Evolutionary conservation across 2,113 vertebrate species (phyloP), one percentile per base, ranked within the genome.

Genomic region (Fulica atra): DNA sequence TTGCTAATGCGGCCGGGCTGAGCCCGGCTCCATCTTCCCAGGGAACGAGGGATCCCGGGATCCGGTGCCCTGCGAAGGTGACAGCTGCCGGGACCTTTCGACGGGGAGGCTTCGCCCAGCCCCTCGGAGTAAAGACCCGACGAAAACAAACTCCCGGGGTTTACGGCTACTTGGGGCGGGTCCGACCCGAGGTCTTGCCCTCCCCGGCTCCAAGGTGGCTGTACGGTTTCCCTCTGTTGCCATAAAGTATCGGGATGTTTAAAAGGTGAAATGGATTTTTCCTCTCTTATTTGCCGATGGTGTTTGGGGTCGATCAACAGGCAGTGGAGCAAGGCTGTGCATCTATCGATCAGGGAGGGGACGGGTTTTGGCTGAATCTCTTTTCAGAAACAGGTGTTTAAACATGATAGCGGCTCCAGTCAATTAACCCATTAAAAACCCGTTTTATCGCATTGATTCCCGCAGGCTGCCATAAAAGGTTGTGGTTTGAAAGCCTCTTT

Each of bases 351-450:
- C 95, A 28, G 93, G 70, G 86, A 79, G 82, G 85, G 94, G 81
- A 83, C 59, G 25, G 78, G 85, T 79, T 95, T 97, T 81, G 86
- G 93, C 95, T 76, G 86, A 95, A 94, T 85, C 59, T 79, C 83
- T 82, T 65, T 91, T 89, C 95, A 86, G 97, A 96, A 98, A 98
- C 98, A 98, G 97, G 97, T 98, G 98, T 98, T 98, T 96, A 97
- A 96, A 97, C 81, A 94, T 89, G 98, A 98, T 97, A 98, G 98
- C 96, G 72, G 93, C 90, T 83, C 93, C 94, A 96, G 97, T 97
- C 98, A 97, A 98, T 98, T 97, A 98, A 98, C 97, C 97, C 97
- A 98, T 98, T 98, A 97, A 97, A 98, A 94, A 65, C 92, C 95
- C 78, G 80, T 96, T 98, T 98, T 97, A 87, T 96, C 80, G 69